These are phyloP conservation scores for Pantala flavescens DNA, from an alignment of 1,140 invertebrate species.

Conservation along the genomic window DNA sequence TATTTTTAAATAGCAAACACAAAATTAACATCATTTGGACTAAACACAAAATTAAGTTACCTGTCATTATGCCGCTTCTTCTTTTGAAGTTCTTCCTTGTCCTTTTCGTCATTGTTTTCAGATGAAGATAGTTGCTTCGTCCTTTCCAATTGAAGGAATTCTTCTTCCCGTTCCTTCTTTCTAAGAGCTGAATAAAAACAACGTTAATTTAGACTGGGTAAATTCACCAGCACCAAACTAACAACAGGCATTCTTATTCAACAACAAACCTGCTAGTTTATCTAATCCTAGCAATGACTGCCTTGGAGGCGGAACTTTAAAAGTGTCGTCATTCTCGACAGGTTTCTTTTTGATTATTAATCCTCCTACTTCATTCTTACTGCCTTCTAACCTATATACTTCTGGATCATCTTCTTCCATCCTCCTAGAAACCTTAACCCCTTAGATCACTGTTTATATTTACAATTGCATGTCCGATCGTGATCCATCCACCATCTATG, in stretches of 20 bases:
- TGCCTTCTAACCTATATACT: slow-evolving; percentile 74
- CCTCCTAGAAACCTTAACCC: slow-evolving; percentile 20
- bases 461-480: too few relatives aligned
- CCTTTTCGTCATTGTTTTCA: slow-evolving; percentile 19
- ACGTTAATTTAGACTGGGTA: slow-evolving; percentile 18
- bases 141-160: not conserved
- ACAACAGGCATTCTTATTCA: not conserved
- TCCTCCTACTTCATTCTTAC: slow-evolving; percentile 61
- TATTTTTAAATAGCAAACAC: not conserved
- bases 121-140: slow-evolving; percentile 15
- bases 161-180: slow-evolving; percentile 22
- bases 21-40: not conserved
- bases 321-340: slow-evolving; percentile 43
- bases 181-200: slow-evolving; percentile 18
- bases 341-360: slow-evolving; percentile 73
- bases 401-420: slow-evolving; percentile 38
- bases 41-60: not conserved
- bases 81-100: not conserved
- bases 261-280: slow-evolving; percentile 54
- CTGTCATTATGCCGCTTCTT: slow-evolving; percentile 1
- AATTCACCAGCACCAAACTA: slow-evolving; percentile 6
- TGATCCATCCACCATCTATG: too few relatives aligned
- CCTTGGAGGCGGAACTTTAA: slow-evolving; percentile 60
- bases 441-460: not conserved
- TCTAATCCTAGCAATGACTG: slow-evolving; percentile 78